Conservation (phyloP, 2,888 invertebrate species). For the Eilema sororculum region DNA sequence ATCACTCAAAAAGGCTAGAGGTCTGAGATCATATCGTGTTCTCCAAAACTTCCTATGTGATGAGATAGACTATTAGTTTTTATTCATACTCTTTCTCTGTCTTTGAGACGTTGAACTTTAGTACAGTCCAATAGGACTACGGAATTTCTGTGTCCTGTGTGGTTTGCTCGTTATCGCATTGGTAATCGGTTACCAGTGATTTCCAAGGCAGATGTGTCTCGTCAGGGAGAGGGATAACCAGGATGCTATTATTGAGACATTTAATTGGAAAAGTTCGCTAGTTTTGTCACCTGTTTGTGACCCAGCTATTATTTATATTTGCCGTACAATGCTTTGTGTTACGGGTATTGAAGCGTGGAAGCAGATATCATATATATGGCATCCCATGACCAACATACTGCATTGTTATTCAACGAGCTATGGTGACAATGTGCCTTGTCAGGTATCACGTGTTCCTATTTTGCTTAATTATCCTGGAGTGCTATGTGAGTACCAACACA, state of each 20-base stretch:
- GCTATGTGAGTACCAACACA: conserved; percentile 62
- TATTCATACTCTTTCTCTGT: neutral
- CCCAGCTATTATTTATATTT: conserved; percentile 41
- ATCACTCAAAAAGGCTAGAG: no score
- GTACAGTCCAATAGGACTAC: neutral
- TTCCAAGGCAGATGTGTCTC: neutral
- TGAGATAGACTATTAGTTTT: neutral
- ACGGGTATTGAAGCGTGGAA: conserved; percentile 61
- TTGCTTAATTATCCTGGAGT: conserved; percentile 57
- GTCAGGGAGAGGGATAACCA: neutral
- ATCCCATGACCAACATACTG: conserved; percentile 29
- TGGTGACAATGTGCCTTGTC: conserved; percentile 63
- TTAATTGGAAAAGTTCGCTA: conserved; percentile 14
- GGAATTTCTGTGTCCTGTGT: neutral
- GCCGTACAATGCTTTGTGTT: conserved; percentile 41
- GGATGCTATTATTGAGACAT: conserved; percentile 1
- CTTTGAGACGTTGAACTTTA: neutral
- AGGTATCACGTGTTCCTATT: conserved; percentile 59
- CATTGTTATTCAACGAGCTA: conserved; percentile 54
- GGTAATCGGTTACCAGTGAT: neutral
- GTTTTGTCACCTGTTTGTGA: conserved; percentile 28
- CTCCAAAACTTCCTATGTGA: neutral
- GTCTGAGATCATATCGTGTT: no score
- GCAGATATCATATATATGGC: conserved; percentile 60
- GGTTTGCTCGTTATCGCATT: neutral